These are phyloP conservation scores for Polypedilum vanderplanki DNA, from an alignment of 1,140 invertebrate genomes.

Conservation along the genomic window DNA sequence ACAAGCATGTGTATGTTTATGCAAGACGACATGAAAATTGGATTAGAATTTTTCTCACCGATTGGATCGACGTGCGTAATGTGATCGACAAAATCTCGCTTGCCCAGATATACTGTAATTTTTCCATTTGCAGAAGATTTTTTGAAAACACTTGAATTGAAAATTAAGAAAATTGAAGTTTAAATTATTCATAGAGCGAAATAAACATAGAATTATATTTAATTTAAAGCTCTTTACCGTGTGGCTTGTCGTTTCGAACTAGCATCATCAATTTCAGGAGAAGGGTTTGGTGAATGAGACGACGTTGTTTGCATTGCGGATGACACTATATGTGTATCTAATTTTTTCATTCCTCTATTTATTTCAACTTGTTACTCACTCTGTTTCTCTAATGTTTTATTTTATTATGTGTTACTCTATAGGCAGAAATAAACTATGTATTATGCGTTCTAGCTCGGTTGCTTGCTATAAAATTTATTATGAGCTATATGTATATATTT, in stretches of 20 bases:
- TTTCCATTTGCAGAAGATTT: constrained; percentile 93
- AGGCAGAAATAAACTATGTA: too few species aligned
- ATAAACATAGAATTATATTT: not conserved
- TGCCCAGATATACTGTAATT: constrained; percentile 96
- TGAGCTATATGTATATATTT: too few species aligned
- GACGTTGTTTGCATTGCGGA: not conserved
- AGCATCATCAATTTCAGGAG: constrained; percentile 44
- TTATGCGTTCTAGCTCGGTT: too few species aligned
- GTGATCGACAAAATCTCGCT: constrained; percentile 96
- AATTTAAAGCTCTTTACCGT: constrained; percentile 32
- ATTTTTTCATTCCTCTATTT: too few species aligned
- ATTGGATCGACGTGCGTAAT: constrained; percentile 94
- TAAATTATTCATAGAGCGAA: not conserved
- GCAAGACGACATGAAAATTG: not conserved
- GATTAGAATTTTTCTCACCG: constrained; percentile 53
- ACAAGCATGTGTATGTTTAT: not conserved
- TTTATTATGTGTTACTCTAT: too few species aligned
- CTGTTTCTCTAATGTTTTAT: too few species aligned
- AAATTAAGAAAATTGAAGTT: not conserved
- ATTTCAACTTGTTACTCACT: too few species aligned
- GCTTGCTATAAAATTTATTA: too few species aligned
- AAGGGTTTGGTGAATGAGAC: constrained; percentile 28
- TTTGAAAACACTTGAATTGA: constrained; percentile 67
- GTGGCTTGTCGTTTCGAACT: constrained; percentile 48
- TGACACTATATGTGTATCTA: too few species aligned